Percentiles rank a stretch among this genome's conserved stretches.
Conservation (phyloP, 2,113 vertebrate species). For the Labeo rohita region DNA sequence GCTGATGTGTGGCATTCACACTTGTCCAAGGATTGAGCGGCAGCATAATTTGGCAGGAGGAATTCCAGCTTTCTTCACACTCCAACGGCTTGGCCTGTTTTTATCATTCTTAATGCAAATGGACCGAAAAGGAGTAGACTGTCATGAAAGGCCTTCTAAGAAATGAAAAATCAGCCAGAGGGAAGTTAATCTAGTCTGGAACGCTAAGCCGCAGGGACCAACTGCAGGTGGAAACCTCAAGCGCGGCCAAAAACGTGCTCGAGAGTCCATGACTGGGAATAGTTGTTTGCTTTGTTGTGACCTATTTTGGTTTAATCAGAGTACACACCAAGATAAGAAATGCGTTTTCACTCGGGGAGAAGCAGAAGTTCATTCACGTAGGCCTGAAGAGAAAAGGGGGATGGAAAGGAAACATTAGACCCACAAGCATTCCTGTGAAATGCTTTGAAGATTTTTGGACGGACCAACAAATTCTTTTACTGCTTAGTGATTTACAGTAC, state of each 20-base stretch:
- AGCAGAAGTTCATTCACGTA: constrained; percentile 43
- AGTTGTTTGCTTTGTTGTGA: constrained; percentile 1
- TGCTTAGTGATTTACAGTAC: constrained; percentile 61
- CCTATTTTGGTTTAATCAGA: constrained; percentile 19
- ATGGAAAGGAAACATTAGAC: constrained; percentile 50
- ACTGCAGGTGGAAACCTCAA: constrained; percentile 46
- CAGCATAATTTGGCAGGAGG: constrained; percentile 17
- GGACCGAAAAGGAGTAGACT: constrained; percentile 44
- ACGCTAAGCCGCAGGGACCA: constrained; percentile 46
- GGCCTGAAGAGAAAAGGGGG: not conserved
- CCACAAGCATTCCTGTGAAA: constrained; percentile 31
- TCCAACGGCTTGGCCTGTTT: constrained; percentile 32
- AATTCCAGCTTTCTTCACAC: constrained; percentile 39
- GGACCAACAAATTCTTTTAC: constrained; percentile 60
- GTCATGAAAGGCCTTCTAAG: constrained; percentile 50
- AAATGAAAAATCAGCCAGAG: constrained; percentile 57
- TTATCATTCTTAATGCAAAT: constrained; percentile 48
- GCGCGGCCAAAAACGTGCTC: constrained; percentile 33
- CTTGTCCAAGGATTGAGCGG: constrained; percentile 6
- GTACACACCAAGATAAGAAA: constrained; percentile 23
- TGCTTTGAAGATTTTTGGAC: constrained; percentile 46
- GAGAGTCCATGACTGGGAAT: constrained; percentile 27
- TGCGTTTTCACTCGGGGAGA: constrained; percentile 19
- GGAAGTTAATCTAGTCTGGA: constrained; percentile 65
- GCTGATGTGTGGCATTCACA: constrained; percentile 31